These are phyloP conservation scores for Ptychodera flava DNA, from an alignment of 35 echinoderm and acorn worm species.

Conservation along the genomic window DNA sequence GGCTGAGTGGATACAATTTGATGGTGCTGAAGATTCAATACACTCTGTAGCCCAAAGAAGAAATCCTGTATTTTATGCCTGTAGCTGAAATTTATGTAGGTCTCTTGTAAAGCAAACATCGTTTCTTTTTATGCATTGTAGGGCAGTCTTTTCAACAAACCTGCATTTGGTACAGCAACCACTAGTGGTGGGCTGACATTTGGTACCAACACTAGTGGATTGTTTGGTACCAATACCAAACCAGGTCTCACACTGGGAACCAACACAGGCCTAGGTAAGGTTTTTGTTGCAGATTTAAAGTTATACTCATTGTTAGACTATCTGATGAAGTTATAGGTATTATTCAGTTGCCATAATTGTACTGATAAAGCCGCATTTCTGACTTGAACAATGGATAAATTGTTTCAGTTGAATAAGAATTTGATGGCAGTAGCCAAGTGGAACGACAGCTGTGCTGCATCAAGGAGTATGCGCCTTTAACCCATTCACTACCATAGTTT, in stretches of 20 bases:
- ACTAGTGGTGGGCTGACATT: slow-evolving; percentile 38
- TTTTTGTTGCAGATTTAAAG: neutral
- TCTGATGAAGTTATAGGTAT: slow-evolving; percentile 26
- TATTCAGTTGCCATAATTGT: neutral
- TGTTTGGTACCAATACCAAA: slow-evolving; percentile 59
- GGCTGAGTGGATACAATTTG: too few relatives aligned
- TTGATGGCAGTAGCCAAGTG: neutral
- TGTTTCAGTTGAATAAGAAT: neutral
- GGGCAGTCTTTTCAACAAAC: slow-evolving; percentile 37
- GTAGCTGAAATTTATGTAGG: too few relatives aligned
- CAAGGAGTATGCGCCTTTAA: neutral
- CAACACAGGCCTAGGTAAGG: slow-evolving; percentile 38
- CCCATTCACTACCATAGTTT: neutral
- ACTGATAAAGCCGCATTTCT: neutral
- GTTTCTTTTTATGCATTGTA: neutral
- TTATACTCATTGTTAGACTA: neutral
- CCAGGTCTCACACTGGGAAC: slow-evolving; percentile 54
- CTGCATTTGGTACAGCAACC: slow-evolving; percentile 49
- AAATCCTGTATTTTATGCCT: too few relatives aligned
- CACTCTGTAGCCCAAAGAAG: too few relatives aligned
- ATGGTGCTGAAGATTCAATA: too few relatives aligned
- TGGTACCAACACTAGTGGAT: slow-evolving; percentile 28
- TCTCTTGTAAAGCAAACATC: too few relatives aligned
- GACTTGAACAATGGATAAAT: neutral
- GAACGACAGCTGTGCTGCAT: neutral